Percentiles rank a stretch among this genome's conserved stretches.
Conservation (phyloP, 2,888 invertebrate genomes). For the Caenorhabditis sinica region DNA sequence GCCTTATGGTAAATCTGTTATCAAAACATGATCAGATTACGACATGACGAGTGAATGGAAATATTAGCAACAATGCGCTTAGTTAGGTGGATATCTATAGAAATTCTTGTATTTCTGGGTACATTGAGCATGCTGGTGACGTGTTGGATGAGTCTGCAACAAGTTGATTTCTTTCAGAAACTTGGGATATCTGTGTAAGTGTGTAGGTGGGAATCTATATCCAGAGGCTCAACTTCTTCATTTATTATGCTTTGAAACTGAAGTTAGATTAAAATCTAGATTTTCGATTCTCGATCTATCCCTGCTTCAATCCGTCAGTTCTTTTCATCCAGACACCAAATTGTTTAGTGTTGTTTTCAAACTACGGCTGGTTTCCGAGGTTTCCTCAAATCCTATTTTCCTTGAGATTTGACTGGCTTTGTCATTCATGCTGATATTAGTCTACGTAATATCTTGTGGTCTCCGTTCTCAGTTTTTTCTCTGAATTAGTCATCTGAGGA, state of each 20-base stretch:
- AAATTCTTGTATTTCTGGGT: neutral
- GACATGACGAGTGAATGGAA: slow-evolving; percentile 20
- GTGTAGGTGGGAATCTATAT: too few species aligned
- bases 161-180: neutral
- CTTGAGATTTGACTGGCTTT: slow-evolving; percentile 10
- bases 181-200: too few species aligned
- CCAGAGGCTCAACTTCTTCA: neutral
- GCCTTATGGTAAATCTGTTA: slow-evolving; percentile 35
- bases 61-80: slow-evolving; percentile 43
- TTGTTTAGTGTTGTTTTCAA: neutral
- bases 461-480: slow-evolving; percentile 3
- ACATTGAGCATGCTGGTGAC: neutral
- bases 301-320: neutral
- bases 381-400: slow-evolving; percentile 33
- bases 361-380: neutral
- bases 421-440: slow-evolving; percentile 15
- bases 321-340: neutral
- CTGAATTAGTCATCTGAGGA: neutral
- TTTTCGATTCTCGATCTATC: neutral
- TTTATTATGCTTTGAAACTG: neutral
- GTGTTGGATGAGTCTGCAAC: neutral
- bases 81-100: slow-evolving; percentile 22
- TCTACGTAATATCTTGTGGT: slow-evolving; percentile 18
- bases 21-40: slow-evolving; percentile 23
- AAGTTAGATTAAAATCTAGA: neutral